Percentiles rank a stretch among this genome's conserved stretches.
These are phyloP conservation scores for Xylocopa sonorina DNA, from an alignment of 1,140 invertebrate species.

Conservation along the genomic window DNA sequence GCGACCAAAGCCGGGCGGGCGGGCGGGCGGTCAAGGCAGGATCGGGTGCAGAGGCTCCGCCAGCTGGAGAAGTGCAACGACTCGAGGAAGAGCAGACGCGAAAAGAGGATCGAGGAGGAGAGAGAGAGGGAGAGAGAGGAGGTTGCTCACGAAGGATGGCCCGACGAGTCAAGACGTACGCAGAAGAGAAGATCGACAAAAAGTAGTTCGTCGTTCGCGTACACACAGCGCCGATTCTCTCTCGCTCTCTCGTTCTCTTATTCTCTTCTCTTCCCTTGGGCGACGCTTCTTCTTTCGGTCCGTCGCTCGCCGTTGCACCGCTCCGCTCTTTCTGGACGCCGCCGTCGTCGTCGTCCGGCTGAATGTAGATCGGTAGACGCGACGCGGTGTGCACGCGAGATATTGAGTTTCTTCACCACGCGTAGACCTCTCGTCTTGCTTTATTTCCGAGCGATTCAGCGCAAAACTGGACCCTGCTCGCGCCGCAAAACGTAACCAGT, in stretches of 20 bases:
- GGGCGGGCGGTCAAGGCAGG: too few species aligned
- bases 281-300: slow-evolving; percentile 38
- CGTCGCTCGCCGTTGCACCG: neutral
- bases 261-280: neutral
- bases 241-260: slow-evolving; percentile 22
- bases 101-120: slow-evolving; percentile 59
- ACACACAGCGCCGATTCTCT: slow-evolving; percentile 63
- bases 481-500: neutral
- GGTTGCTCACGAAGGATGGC: slow-evolving; percentile 57
- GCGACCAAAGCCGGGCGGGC: slow-evolving; percentile 71
- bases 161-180: slow-evolving; percentile 70
- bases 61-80: slow-evolving; percentile 54
- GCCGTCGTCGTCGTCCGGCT: neutral
- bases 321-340: neutral
- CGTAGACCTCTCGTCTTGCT: slow-evolving; percentile 11
- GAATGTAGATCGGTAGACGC: slow-evolving; percentile 35
- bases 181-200: slow-evolving; percentile 74
- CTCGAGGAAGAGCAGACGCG: slow-evolving; percentile 62
- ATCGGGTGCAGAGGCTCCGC: slow-evolving; percentile 47
- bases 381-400: slow-evolving; percentile 16
- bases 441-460: slow-evolving; percentile 9
- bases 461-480: neutral
- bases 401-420: slow-evolving; percentile 32
- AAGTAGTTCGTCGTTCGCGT: slow-evolving; percentile 77
- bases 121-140: neutral